These are phyloP conservation scores for Apostichopus japonicus DNA, from an alignment of 35 echinoderm and acorn worm genomes.

Conservation along the genomic window DNA sequence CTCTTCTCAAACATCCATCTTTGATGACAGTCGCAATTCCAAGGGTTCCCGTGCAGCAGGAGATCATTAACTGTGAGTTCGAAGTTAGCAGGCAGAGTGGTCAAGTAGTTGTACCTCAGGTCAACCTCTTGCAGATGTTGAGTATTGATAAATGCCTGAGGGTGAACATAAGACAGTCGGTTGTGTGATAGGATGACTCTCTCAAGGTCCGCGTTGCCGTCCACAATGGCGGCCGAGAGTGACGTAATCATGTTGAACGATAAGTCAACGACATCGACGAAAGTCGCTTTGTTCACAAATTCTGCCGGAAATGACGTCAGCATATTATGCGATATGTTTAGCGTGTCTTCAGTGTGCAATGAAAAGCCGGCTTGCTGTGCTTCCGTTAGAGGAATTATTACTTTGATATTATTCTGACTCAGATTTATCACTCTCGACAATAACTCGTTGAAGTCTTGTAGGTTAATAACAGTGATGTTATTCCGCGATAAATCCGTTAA, in stretches of 20 bases:
- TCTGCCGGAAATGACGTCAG: conserved; percentile 46
- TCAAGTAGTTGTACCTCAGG: conserved; percentile 13
- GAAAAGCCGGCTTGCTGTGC: not conserved
- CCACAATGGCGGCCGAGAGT: not conserved
- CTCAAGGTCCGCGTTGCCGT: not conserved
- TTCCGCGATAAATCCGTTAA: conserved; percentile 33
- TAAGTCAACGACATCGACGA: conserved; percentile 29
- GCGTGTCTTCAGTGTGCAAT: conserved; percentile 15
- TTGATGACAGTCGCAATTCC: conserved; percentile 52
- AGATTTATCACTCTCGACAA: conserved; percentile 10
- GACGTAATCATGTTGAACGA: conserved; percentile 47
- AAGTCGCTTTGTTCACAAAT: not conserved
- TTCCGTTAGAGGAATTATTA: not conserved
- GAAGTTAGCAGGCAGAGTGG: conserved; percentile 1
- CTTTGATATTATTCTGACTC: conserved; percentile 33
- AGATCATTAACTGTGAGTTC: not conserved
- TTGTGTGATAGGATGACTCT: conserved; percentile 32
- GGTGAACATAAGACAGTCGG: not conserved
- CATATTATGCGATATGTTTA: conserved; percentile 47
- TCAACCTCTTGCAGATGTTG: conserved; percentile 26
- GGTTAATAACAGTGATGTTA: conserved; percentile 18
- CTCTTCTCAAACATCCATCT: conserved; percentile 2
- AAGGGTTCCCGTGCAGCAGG: conserved; percentile 28
- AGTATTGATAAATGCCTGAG: conserved; percentile 18
- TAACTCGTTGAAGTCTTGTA: not conserved